Conservation (phyloP, 2,888 invertebrate species). For the Sphaerophoria rueppellii region DNA sequence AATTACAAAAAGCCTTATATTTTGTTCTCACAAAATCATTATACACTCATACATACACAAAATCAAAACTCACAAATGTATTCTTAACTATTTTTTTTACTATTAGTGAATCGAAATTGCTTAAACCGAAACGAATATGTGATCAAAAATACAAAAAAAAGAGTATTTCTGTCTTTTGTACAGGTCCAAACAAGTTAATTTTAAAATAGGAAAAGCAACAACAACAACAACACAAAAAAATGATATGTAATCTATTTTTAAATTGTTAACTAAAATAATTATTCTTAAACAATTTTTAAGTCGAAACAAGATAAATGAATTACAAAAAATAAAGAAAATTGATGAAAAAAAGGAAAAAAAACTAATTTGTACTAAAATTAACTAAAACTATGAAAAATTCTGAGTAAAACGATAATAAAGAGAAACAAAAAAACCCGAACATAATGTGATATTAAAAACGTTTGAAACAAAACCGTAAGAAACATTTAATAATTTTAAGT, state of each 20-base stretch:
- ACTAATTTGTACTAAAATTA: constrained; percentile 3
- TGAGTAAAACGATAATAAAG: not conserved
- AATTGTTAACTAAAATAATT: constrained; percentile 49
- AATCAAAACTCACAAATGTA: constrained; percentile 16
- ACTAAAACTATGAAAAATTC: constrained; percentile 27
- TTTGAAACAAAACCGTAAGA: constrained; percentile 65
- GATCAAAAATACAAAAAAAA: constrained; percentile 57
- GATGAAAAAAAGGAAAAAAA: not conserved
- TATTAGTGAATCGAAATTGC: constrained; percentile 59
- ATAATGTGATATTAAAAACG: constrained; percentile 70
- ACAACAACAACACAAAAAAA: not conserved
- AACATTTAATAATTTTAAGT: constrained; percentile 65
- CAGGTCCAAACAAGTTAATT: constrained; percentile 53
- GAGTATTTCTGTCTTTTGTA: constrained; percentile 69
- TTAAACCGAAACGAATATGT: constrained; percentile 54
- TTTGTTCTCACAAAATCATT: constrained; percentile 45
- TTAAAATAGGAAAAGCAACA: constrained; percentile 55
- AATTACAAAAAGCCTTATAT: constrained; percentile 44
- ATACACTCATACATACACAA: constrained; percentile 31
- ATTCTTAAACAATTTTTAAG: constrained; percentile 22
- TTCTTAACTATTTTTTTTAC: constrained; percentile 47
- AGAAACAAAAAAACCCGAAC: constrained; percentile 31
- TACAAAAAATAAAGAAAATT: not conserved
- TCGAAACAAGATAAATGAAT: constrained; percentile 22
- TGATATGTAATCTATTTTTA: constrained; percentile 50